phyloP scores from a whole-genome alignment of 1,140 invertebrate genomes.

The Panulirus ornatus region DNA sequence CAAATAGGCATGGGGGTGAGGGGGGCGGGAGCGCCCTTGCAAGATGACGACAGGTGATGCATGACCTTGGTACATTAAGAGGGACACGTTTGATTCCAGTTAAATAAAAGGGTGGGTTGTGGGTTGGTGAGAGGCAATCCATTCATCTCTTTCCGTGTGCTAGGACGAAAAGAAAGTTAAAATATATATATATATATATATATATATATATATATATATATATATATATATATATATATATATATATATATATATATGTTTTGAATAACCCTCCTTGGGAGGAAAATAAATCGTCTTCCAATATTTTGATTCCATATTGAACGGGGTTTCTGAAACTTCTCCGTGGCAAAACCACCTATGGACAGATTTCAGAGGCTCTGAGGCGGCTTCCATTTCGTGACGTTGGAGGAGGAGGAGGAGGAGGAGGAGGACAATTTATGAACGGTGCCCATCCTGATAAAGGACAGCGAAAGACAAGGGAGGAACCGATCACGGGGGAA shows the following conservation, averaged over 20 bases:
- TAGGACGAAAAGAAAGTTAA: background rate
- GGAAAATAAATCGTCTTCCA: background rate
- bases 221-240: conserved; percentile 30
- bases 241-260: conserved; percentile 29
- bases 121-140: no score
- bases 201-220: conserved; percentile 22
- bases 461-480: conserved; percentile 40
- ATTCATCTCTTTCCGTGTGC: no score
- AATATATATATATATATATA: conserved; percentile 33
- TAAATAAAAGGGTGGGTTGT: no score
- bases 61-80: background rate
- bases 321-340: background rate
- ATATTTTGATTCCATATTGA: background rate
- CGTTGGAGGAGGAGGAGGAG: background rate
- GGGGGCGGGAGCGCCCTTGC: background rate
- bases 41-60: background rate
- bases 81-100: background rate
- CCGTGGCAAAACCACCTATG: no score
- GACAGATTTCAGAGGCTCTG: background rate
- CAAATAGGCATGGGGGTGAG: conserved; percentile 18
- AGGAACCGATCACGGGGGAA: conserved; percentile 62
- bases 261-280: background rate
- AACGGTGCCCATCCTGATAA: conserved; percentile 57
- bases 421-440: conserved; percentile 52
- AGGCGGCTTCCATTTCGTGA: background rate